Evolutionary conservation across 2,888 invertebrate species (phyloP), one percentile per base, ranked within the genome.

Genomic region (Gryllus longicercus): DNA sequence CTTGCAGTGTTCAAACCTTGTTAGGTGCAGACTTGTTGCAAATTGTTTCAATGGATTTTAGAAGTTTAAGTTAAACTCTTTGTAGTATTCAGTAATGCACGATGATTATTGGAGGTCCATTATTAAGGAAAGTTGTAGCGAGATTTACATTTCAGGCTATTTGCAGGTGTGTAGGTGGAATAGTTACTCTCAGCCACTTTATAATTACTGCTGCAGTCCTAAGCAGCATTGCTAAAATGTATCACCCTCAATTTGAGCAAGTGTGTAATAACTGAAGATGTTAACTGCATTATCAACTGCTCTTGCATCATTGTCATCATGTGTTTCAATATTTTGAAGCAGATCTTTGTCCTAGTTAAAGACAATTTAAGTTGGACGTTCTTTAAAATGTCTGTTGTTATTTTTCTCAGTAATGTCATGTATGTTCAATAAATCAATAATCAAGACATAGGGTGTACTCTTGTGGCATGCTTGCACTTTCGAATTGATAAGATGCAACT

Each of bases 151-250:
- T 63, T 63, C 16, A 63, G 63, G n/a, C 63, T 63, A 63, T 63
- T 63, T 63, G 63, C 63, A 63, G 63, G 63, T 63, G 63, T 63
- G n/a, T 63, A 63, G 63, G 63, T 63, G 63, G 63, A 63, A n/a
- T 63, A 63, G 63, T 63, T 63, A n/a, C 63, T 63, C 63, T 14
- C 63, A 63, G n/a, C 63, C n/a, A n/a, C 12, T 63, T 63, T 18
- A 63, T 63, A 63, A 63, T 63, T 63, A 63, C n/a, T 63, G 63
- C 14, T 63, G 63, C 63, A 63, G 63, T 63, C 63, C 63, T 18
- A 63, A 63, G 63, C 63, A 63, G 63, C 63, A 63, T 63, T 18
- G 14, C n/a, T 63, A 63, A 63, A 63, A 63, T 63, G 63, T 63
- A 63, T n/a, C 63, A 18, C 63, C 14, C n/a, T 63, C 63, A 63